phyloP scores from a whole-genome alignment of 2,797 vertebrate genomes.

The Selene dorsalis region DNA sequence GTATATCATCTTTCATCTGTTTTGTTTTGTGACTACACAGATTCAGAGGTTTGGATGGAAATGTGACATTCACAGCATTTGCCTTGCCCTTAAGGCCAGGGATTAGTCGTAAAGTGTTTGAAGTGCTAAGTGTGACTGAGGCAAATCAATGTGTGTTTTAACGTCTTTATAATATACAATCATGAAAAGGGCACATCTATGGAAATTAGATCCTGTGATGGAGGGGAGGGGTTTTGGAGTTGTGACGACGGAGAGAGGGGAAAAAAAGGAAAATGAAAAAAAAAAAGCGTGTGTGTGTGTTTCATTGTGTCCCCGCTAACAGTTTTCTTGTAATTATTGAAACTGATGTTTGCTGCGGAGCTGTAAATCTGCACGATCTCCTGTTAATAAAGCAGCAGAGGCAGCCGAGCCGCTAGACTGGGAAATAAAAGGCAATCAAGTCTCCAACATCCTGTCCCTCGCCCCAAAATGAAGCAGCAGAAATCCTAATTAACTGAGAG shows the following conservation, averaged over 20 bases:
- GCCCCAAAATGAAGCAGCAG: slow-evolving; percentile 81
- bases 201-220: slow-evolving; percentile 67
- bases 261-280: no score
- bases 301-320: slow-evolving; percentile 77
- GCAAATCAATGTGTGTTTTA: slow-evolving; percentile 76
- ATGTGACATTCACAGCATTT: slow-evolving; percentile 74
- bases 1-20: slow-evolving; percentile 34
- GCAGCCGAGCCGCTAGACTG: slow-evolving; percentile 77
- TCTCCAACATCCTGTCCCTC: slow-evolving; percentile 82
- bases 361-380: slow-evolving; percentile 83
- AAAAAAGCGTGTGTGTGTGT: slow-evolving; percentile 13
- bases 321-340: slow-evolving; percentile 85
- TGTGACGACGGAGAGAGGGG: slow-evolving; percentile 29
- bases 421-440: slow-evolving; percentile 87
- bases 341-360: slow-evolving; percentile 83
- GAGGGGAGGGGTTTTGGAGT: slow-evolving; percentile 46
- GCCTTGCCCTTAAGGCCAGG: slow-evolving; percentile 63
- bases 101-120: slow-evolving; percentile 61
- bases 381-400: slow-evolving; percentile 80
- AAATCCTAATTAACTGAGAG: slow-evolving; percentile 86
- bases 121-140: slow-evolving; percentile 72
- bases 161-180: slow-evolving; percentile 76
- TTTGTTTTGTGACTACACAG: slow-evolving; percentile 58
- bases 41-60: slow-evolving; percentile 66
- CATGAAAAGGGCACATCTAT: slow-evolving; percentile 78